Evolutionary conservation across 2,888 invertebrate genomes (phyloP).

Genomic region (Acleris laterana): DNA sequence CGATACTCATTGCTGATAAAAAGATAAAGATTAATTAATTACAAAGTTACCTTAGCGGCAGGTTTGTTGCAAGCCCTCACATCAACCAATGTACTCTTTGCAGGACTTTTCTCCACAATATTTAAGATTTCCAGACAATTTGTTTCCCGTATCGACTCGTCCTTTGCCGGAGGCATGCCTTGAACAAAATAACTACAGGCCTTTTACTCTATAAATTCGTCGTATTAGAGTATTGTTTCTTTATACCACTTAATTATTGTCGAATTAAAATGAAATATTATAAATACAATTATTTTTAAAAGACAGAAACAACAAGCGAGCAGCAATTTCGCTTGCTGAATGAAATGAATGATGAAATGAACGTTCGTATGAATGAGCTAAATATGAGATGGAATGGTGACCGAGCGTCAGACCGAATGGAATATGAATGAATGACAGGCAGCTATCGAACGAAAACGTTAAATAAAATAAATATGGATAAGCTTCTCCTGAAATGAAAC

Average conservation of each 20-base stretch:
- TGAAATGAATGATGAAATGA: slow-evolving; percentile 17
- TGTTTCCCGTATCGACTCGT: slow-evolving; percentile 76
- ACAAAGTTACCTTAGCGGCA: slow-evolving; percentile 83
- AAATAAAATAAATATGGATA: no score
- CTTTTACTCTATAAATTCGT: slow-evolving; percentile 6
- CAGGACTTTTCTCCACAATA: slow-evolving; percentile 77
- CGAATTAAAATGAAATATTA: slow-evolving; percentile 9
- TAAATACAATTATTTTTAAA: slow-evolving; percentile 2
- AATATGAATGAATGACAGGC: neutral
- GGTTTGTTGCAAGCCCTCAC: slow-evolving; percentile 89
- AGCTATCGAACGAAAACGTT: neutral
- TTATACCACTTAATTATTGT: slow-evolving; percentile 4
- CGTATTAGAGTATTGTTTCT: neutral
- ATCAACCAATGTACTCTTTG: slow-evolving; percentile 83
- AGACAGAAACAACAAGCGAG: slow-evolving; percentile 11
- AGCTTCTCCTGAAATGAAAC: neutral
- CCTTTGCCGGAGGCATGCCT: slow-evolving; percentile 83
- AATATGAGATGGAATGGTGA: neutral
- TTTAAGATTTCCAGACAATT: slow-evolving; percentile 78
- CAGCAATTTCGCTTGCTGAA: slow-evolving; percentile 3
- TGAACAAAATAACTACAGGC: slow-evolving; percentile 43
- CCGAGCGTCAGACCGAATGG: neutral
- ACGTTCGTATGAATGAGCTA: neutral
- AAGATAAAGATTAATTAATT: slow-evolving; percentile 9
- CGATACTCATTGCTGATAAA: slow-evolving; percentile 25